Percentiles rank a stretch among this genome's conserved stretches.
These are phyloP conservation scores for Hydrozoanthus tunicans DNA, from an alignment of 64 coral and sea anemone genomes.

Conservation along the genomic window DNA sequence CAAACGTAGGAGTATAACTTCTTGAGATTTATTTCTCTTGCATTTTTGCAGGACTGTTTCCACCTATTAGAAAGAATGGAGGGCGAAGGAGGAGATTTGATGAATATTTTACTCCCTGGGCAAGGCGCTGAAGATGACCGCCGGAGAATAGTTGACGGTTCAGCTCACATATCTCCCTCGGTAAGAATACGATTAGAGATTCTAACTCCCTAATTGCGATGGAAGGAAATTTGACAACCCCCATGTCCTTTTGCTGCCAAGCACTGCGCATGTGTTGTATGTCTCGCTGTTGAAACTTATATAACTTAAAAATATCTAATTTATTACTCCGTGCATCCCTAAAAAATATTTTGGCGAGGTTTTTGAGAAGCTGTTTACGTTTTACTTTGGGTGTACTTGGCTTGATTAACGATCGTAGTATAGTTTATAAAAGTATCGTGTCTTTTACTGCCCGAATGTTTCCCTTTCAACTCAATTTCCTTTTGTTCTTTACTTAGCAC, in stretches of 20 bases:
- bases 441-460: background rate
- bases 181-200: background rate
- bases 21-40: slow-evolving; percentile 5
- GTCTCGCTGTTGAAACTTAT: background rate
- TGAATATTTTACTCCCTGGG: slow-evolving; percentile 54
- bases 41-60: slow-evolving; percentile 33
- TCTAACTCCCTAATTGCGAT: background rate
- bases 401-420: background rate
- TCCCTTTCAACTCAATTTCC: slow-evolving; percentile 11
- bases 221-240: slow-evolving; percentile 54
- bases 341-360: background rate
- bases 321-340: background rate
- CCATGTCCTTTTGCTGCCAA: slow-evolving; percentile 28
- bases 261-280: slow-evolving; percentile 40
- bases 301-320: background rate
- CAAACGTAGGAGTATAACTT: slow-evolving; percentile 5
- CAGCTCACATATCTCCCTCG: slow-evolving; percentile 40
- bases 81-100: slow-evolving; percentile 51
- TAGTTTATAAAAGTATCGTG: background rate
- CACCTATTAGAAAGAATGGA: slow-evolving; percentile 30
- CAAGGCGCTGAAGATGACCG: slow-evolving; percentile 43
- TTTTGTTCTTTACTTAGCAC: background rate
- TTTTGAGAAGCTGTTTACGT: background rate
- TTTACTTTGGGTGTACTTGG: background rate
- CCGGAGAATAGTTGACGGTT: slow-evolving; percentile 30